A percentile compares a stretch with the other conserved stretches of the same genome.
phyloP scores from a whole-genome alignment of 2,113 vertebrate genomes.

The Nestor notabilis region DNA sequence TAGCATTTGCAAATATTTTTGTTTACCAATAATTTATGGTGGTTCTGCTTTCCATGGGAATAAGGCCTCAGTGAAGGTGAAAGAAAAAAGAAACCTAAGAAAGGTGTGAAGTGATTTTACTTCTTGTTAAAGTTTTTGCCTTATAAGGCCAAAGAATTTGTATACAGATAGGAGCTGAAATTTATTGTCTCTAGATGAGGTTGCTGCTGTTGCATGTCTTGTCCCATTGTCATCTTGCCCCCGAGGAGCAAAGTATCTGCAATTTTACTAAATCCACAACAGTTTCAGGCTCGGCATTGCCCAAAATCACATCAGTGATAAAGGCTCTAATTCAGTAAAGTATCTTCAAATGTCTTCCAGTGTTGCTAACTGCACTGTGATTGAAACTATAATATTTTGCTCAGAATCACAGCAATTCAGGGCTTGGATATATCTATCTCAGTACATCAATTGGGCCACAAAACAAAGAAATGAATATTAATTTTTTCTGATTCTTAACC shows the following conservation, averaged over 20 bases:
- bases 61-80: background rate
- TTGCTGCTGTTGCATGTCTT: background rate
- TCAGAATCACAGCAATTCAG: background rate
- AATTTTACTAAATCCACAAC: background rate
- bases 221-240: fast-evolving
- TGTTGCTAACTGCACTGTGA: background rate
- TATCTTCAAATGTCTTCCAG: background rate
- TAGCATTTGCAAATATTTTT: background rate
- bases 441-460: fast-evolving
- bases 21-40: background rate
- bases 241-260: background rate
- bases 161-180: background rate
- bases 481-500: background rate
- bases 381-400: background rate
- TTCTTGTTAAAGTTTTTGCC: background rate
- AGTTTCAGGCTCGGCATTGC: background rate
- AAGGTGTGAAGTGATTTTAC: background rate
- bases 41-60: background rate
- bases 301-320: background rate
- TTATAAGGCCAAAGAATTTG: background rate
- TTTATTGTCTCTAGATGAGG: background rate
- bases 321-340: background rate
- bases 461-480: background rate
- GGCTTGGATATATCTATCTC: background rate
- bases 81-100: background rate